Evolutionary conservation across 1,140 invertebrate genomes (phyloP), one percentile per base, ranked within the genome.

Genomic region (Brachionus rotundiformis): DNA sequence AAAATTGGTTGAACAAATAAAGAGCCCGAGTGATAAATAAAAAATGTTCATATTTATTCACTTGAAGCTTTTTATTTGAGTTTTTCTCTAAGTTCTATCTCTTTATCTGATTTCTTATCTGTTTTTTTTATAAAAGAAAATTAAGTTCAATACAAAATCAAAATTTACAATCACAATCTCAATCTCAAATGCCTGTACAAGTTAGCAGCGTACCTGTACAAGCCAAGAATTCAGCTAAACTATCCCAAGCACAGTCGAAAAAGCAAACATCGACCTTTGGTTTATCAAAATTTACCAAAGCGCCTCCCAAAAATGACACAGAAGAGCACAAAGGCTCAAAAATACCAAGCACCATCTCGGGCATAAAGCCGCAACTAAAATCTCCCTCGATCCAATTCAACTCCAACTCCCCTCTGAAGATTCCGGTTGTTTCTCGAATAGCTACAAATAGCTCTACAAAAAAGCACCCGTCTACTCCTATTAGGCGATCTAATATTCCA

Each of bases 121-220:
- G 0, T 3, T 63, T 63, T 63, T 29, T 63, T 36, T 68, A 36
- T 36, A 3, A 36, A 44, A 73, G 68, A 73, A 73, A 73, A 73
- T 11, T 73, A 44, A 39, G 16, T 44, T 73, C 19, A 44, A 13
- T 73, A 73, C 39, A 44, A 73, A 73, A 41, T 47, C 68, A 73
- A 44, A 41, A 73, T 73, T 44, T 73, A 47, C 39, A 73, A 73
- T 68, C 36, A 23, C 68, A 73, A 73, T 73, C 68, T 25, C 68
- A 73, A 73, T 4, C 39, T 44, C 68, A 73, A 73, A 73, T 73
- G 68, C 68, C 68, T 25, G 68, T 44, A 25, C 68, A 13, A 19
- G 63, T 16, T 19, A 68, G 33, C 33, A 68, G n/a, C n/a, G 13
- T 29, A 13, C 29, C 61, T 33, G 16, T 36, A 11, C 16, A 19